Evolutionary conservation across 2,797 vertebrate genomes (phyloP).

Genomic region (Aplochiton taeniatus): DNA sequence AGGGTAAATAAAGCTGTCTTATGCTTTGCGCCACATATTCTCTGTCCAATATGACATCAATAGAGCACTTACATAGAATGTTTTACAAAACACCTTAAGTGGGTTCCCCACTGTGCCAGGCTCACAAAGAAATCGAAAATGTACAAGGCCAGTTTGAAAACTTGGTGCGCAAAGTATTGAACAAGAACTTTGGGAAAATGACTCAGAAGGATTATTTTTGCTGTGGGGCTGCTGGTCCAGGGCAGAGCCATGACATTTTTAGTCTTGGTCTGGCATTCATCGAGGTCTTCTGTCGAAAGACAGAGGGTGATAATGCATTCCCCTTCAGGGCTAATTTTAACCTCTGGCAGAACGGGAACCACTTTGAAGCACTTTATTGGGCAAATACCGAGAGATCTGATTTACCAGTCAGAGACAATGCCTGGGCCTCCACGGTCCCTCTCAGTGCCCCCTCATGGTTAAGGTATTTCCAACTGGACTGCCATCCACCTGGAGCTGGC

Average conservation of each 20-base stretch:
- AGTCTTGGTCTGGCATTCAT: conserved; percentile 13
- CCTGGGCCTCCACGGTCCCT: conserved; percentile 18
- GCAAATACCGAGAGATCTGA: conserved; percentile 59
- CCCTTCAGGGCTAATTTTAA: conserved; percentile 52
- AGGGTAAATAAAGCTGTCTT: neutral
- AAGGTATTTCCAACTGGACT: conserved; percentile 39
- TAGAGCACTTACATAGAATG: neutral
- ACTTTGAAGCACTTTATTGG: conserved; percentile 48
- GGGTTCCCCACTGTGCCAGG: neutral
- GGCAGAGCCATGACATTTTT: conserved; percentile 1
- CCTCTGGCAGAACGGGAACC: conserved; percentile 31
- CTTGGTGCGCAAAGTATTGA: too few species aligned
- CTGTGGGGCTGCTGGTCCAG: neutral
- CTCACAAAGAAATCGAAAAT: neutral
- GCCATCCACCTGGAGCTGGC: neutral
- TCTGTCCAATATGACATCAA: neutral
- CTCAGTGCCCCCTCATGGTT: conserved; percentile 24
- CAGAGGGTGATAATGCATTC: conserved; percentile 43
- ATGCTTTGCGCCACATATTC: neutral
- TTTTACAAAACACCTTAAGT: neutral
- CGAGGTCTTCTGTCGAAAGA: conserved; percentile 34
- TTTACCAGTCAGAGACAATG: conserved; percentile 37
- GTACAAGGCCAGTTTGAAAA: neutral
- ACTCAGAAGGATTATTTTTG: neutral
- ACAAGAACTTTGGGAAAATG: too few species aligned